Evolutionary conservation across 2,888 invertebrate genomes (phyloP).

Genomic region (Mythimna albipuncta): DNA sequence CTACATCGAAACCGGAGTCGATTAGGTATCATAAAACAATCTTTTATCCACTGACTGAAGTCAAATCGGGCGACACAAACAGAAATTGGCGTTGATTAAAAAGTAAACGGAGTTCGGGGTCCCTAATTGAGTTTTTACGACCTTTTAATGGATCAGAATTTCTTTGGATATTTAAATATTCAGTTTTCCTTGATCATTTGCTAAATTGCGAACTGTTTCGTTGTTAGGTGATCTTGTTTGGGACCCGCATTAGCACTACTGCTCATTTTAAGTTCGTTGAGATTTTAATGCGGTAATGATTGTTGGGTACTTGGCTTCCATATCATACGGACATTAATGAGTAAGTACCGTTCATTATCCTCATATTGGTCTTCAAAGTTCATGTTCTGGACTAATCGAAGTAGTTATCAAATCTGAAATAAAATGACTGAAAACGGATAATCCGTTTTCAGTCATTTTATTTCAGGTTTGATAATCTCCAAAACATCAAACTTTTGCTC

Average conservation of each 20-base stretch:
- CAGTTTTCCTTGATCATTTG: conserved; percentile 55
- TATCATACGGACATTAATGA: not conserved
- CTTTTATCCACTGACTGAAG: conserved; percentile 23
- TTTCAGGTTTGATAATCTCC: not conserved
- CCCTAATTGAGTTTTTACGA: conserved; percentile 66
- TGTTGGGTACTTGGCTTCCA: not conserved
- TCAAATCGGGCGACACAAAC: conserved; percentile 49
- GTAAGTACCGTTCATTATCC: too few relatives aligned
- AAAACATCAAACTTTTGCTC: not conserved
- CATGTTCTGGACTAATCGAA: not conserved
- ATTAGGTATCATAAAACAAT: conserved; percentile 54
- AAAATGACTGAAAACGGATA: too few relatives aligned
- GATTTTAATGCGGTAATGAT: conserved; percentile 30
- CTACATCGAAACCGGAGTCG: conserved; percentile 22
- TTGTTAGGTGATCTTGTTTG: conserved; percentile 15
- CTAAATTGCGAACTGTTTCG: conserved; percentile 30
- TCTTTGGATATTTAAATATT: conserved; percentile 47
- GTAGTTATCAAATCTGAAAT: not conserved
- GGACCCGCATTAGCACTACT: not conserved
- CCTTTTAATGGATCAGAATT: conserved; percentile 57
- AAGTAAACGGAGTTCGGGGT: conserved; percentile 41
- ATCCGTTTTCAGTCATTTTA: not conserved
- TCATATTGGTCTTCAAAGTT: not conserved
- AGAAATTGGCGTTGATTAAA: conserved; percentile 56
- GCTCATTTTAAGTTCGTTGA: conserved; percentile 20